Conservation (phyloP, 2,113 vertebrate genomes). For the Pterophyllum scalare region DNA sequence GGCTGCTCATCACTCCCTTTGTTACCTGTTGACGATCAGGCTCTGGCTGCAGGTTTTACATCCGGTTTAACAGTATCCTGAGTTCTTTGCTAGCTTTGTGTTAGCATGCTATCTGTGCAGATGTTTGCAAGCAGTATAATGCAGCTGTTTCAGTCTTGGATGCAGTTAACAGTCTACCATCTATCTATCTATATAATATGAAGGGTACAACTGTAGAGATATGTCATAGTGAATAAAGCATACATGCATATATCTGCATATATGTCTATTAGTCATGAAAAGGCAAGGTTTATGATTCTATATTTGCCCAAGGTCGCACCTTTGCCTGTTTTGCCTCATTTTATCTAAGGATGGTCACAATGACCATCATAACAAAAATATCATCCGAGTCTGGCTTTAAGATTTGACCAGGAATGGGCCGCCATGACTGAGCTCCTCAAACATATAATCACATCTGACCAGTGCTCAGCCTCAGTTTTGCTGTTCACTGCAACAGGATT, state of each 20-base stretch:
- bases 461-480: background rate
- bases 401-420: background rate
- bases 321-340: background rate
- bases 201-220: too few relatives aligned
- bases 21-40: too few relatives aligned
- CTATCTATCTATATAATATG: too few relatives aligned
- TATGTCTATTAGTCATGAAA: background rate
- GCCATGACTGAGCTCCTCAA: background rate
- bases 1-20: too few relatives aligned
- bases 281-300: background rate
- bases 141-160: background rate
- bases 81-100: too few relatives aligned
- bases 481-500: background rate
- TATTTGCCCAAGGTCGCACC: background rate
- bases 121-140: too few relatives aligned
- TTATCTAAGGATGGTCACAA: background rate
- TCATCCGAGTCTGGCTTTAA: background rate
- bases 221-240: too few relatives aligned
- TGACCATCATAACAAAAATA: background rate
- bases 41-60: too few relatives aligned
- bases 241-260: too few relatives aligned
- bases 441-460: background rate
- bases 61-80: too few relatives aligned
- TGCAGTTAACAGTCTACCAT: background rate
- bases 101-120: too few relatives aligned